Evolutionary conservation across 92 coral and sea anemone species (phyloP), one percentile per base, ranked within the genome.

Genomic region (Parazoanthus darwini): DNA sequence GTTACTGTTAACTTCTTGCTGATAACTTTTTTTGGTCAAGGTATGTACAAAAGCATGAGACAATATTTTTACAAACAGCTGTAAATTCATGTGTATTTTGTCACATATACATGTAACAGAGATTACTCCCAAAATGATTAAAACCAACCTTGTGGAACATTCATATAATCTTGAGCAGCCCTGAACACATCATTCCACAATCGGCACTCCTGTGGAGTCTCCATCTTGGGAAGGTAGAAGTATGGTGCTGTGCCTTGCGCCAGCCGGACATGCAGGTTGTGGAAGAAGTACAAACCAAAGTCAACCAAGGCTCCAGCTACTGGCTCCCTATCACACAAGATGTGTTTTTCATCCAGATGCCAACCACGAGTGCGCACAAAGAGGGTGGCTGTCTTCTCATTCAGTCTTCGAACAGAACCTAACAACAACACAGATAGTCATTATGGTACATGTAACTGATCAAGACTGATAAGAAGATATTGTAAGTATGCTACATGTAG

Each of bases 101-200:
- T 15, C 18, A 54, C 59, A 54, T 39, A 77, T 80, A 26, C 23
- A 10, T 2, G 35, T 38, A 54, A 46, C 0, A 43, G 11, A 22
- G 11, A 22, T 26, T 36, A 6, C 66, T 37, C 13, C 6, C 6
- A 68, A 5, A 26, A 84, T 42, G 38, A 10, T 33, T 18, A 86
- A 63, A 71, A 37, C 81, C 20, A 71, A 92, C 99, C 99, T 92
- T 97, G 99, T 22, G 99, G 99, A 42, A 97, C 94, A 10, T 91
- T 86, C 94, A 93, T 88, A 88, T 95, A 95, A 82, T 97, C 98
- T 84, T 97, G 98, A 29, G 99, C 94, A 59, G 95, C 95, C 88
- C 93, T 94, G 73, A 97, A 97, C 73, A 97, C 99, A 71, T 97
- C 97, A 88, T 97, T 97, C 99, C 99, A 97, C 91, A 97, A 89